These are phyloP conservation scores for Apis dorsata DNA, from an alignment of 1,140 invertebrate species.

Conservation along the genomic window DNA sequence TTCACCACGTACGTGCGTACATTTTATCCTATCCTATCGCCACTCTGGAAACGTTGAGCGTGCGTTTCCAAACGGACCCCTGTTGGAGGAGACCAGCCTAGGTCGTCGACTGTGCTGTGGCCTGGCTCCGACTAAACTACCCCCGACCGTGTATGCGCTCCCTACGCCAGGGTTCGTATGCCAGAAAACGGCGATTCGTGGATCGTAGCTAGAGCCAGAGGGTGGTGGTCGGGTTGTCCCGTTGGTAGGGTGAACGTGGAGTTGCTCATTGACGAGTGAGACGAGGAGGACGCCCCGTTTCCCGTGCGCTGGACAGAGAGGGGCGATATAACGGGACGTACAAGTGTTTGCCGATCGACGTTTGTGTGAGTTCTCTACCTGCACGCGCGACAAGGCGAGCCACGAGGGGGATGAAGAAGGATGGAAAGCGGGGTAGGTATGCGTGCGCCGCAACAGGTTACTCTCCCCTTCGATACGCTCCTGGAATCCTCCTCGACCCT, in stretches of 20 bases:
- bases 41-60: background rate
- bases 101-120: slow-evolving; percentile 15
- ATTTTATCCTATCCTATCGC: background rate
- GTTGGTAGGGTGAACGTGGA: slow-evolving; percentile 34
- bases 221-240: slow-evolving; percentile 39
- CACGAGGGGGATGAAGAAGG: slow-evolving; percentile 25
- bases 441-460: slow-evolving; percentile 78
- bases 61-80: background rate
- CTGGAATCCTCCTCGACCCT: slow-evolving; percentile 38
- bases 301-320: background rate
- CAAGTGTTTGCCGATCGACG: background rate
- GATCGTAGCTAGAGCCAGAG: slow-evolving; percentile 45
- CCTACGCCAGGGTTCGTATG: slow-evolving; percentile 56
- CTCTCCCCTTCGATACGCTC: slow-evolving; percentile 53
- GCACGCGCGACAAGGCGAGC: slow-evolving; percentile 7
- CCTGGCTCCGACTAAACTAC: slow-evolving; percentile 35
- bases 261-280: background rate
- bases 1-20: background rate
- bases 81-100: background rate
- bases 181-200: slow-evolving; percentile 65
- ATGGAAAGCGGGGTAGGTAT: slow-evolving; percentile 51
- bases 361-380: slow-evolving; percentile 15
- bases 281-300: background rate
- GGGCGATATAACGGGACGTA: background rate
- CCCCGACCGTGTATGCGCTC: slow-evolving; percentile 43